A percentile compares a stretch with the other conserved stretches of the same genome.
phyloP scores from a whole-genome alignment of 2,113 vertebrate species.

The Illadopsis cleaveri region DNA sequence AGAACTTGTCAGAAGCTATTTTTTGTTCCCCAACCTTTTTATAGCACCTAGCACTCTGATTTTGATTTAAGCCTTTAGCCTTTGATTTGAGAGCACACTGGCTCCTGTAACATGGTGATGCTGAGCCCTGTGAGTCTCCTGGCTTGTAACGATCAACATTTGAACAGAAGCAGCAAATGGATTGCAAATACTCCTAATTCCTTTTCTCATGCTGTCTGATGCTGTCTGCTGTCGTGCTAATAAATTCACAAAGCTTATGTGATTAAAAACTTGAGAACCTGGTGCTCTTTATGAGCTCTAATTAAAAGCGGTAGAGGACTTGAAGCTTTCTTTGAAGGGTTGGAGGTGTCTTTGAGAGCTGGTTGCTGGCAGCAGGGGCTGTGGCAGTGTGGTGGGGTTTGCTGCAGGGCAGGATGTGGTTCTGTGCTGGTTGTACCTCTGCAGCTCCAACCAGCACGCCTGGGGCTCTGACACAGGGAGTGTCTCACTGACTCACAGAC shows the following conservation, averaged over 20 bases:
- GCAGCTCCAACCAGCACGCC: background rate
- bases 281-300: background rate
- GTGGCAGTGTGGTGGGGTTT: background rate
- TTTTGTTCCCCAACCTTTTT: background rate
- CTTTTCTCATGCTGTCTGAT: background rate
- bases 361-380: background rate
- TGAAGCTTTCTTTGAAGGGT: background rate
- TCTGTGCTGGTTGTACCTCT: background rate
- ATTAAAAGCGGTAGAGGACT: background rate
- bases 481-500: background rate
- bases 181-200: conserved; percentile 10
- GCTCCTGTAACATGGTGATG: background rate
- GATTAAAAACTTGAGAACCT: conserved; percentile 18
- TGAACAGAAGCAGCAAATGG: background rate
- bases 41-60: background rate
- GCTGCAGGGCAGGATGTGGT: conserved; percentile 28
- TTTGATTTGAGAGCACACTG: background rate
- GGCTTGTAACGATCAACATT: background rate
- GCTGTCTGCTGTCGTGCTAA: conserved; percentile 12
- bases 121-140: background rate
- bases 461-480: background rate
- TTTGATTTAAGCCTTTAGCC: conserved; percentile 12
- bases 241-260: background rate
- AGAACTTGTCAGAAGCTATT: background rate
- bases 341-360: background rate